These are phyloP conservation scores for Buathra laborator DNA, from an alignment of 2,888 invertebrate species.

Conservation along the genomic window DNA sequence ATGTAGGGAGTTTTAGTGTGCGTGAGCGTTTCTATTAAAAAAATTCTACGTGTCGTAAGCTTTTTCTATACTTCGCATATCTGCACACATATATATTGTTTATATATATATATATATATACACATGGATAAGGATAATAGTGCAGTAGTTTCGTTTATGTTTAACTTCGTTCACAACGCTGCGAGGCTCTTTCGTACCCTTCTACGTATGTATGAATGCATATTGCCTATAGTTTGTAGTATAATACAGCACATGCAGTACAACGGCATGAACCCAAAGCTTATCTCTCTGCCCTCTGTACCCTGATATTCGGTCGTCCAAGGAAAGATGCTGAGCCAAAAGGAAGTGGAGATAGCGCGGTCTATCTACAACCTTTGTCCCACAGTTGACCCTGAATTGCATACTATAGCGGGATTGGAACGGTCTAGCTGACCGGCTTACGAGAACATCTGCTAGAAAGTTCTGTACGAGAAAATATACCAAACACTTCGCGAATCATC, in stretches of 20 bases:
- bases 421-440: slow-evolving; percentile 8
- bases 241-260: slow-evolving; percentile 47
- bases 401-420: background rate
- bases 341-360: slow-evolving; percentile 55
- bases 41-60: slow-evolving; percentile 29
- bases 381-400: slow-evolving; percentile 43
- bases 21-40: slow-evolving; percentile 62
- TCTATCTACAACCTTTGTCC: slow-evolving; percentile 23
- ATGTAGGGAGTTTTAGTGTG: slow-evolving; percentile 70
- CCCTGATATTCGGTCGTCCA: slow-evolving; percentile 61
- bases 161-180: slow-evolving; percentile 55
- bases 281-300: slow-evolving; percentile 50
- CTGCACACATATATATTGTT: background rate
- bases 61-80: slow-evolving; percentile 25
- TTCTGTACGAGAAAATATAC: background rate
- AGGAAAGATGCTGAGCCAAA: slow-evolving; percentile 61
- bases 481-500: background rate
- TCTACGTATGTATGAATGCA: slow-evolving; percentile 10
- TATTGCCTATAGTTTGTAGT: slow-evolving; percentile 36
- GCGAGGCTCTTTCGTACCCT: slow-evolving; percentile 54
- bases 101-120: slow-evolving; percentile 35
- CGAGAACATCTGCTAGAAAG: background rate
- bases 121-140: slow-evolving; percentile 30
- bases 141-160: slow-evolving; percentile 48
- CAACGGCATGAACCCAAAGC: slow-evolving; percentile 44